Percentiles rank a stretch among this genome's conserved stretches.
Evolutionary conservation across 1,140 invertebrate genomes (phyloP).

Genomic region (Drosophila auraria): DNA sequence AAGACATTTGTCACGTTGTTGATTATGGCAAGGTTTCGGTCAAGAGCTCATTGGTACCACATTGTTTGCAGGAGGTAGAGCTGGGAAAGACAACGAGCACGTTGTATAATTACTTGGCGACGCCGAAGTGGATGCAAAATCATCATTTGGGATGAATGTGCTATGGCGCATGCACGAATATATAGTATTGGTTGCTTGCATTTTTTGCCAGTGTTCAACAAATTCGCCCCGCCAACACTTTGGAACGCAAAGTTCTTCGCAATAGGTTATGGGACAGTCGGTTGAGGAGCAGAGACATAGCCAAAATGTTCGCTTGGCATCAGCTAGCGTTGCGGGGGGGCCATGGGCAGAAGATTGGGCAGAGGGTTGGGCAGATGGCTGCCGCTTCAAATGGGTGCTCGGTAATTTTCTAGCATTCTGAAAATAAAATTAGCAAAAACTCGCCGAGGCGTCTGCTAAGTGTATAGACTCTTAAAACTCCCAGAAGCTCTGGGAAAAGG

Average conservation of each 20-base stretch:
- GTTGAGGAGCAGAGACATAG: background rate
- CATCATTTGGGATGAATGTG: no score
- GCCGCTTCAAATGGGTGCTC: conserved; percentile 49
- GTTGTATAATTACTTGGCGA: no score
- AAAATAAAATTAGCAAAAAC: conserved; percentile 80
- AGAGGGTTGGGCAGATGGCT: no score
- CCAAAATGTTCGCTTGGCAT: conserved; percentile 49
- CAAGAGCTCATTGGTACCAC: no score
- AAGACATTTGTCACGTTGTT: no score
- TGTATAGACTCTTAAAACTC: conserved; percentile 76
- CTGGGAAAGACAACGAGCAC: no score
- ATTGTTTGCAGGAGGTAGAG: no score
- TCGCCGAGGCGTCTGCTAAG: conserved; percentile 75
- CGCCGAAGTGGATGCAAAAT: no score
- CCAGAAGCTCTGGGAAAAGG: conserved; percentile 25
- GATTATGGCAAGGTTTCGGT: no score
- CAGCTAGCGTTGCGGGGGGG: conserved; percentile 8
- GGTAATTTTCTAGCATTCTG: conserved; percentile 79
- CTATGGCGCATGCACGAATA: no score
- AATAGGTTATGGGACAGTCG: conserved; percentile 12
- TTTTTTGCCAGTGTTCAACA: background rate
- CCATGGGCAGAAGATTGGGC: no score
- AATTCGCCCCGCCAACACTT: conserved; percentile 51
- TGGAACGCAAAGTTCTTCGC: conserved; percentile 72
- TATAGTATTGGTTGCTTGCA: background rate